Percentiles rank a stretch among this genome's conserved stretches.
Evolutionary conservation across 2,888 invertebrate species (phyloP).

Genomic region (Orthosia cruda): DNA sequence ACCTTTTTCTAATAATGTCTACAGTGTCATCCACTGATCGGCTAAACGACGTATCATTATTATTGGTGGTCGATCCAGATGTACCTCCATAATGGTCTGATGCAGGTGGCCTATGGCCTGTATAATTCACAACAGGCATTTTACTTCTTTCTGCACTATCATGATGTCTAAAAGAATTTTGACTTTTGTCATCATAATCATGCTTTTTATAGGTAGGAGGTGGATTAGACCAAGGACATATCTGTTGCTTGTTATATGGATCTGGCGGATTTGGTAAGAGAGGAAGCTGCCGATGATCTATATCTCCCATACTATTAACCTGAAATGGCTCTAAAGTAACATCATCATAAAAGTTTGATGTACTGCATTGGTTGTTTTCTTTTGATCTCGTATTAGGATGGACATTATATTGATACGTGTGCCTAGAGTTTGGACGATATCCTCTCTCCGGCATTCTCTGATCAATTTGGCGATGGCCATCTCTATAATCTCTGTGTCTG

Average conservation of each 20-base stretch:
- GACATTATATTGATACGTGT: conserved; percentile 64
- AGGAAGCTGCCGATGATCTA: conserved; percentile 79
- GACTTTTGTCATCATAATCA: conserved; percentile 74
- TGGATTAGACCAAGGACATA: conserved; percentile 75
- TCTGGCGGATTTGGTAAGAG: conserved; percentile 58
- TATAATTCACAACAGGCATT: conserved; percentile 75
- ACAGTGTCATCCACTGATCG: conserved; percentile 89
- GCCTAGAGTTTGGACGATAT: conserved; percentile 69
- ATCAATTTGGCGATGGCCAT: conserved; percentile 64
- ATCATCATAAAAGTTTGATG: conserved; percentile 69
- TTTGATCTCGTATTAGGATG: conserved; percentile 69
- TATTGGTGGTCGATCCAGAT: conserved; percentile 79
- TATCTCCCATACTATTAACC: conserved; percentile 85
- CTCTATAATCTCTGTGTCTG: conserved; percentile 75
- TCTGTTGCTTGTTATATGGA: conserved; percentile 61
- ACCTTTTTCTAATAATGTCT: conserved; percentile 84
- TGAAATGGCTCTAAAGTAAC: conserved; percentile 64
- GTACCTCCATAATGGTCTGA: conserved; percentile 87
- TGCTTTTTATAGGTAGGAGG: conserved; percentile 70
- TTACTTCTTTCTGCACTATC: conserved; percentile 75
- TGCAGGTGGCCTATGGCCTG: conserved; percentile 88
- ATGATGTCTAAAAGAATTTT: conserved; percentile 71
- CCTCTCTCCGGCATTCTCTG: conserved; percentile 74
- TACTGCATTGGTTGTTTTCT: conserved; percentile 64
- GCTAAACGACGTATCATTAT: conserved; percentile 84